Evolutionary conservation across 2,113 vertebrate species (phyloP).

Genomic region (Cnemophilus loriae): DNA sequence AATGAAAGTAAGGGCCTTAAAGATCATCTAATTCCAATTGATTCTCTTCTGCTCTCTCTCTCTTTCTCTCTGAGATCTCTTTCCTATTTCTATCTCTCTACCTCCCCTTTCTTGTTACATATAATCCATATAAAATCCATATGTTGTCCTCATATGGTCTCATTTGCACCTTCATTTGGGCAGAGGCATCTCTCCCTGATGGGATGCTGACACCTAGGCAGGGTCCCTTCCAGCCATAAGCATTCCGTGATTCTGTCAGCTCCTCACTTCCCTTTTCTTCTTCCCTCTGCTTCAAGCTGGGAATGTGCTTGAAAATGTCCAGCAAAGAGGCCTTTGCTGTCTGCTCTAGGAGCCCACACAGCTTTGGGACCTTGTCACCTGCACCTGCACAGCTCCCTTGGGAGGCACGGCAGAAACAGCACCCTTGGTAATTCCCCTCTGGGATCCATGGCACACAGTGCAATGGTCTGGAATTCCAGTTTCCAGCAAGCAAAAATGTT

Average conservation of each 20-base stretch:
- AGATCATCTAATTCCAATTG: not conserved
- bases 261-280: not conserved
- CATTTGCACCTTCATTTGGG: not conserved
- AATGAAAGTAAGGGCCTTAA: not conserved
- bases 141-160: not conserved
- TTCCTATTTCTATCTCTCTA: not conserved
- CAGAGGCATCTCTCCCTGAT: not conserved
- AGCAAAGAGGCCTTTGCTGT: not conserved
- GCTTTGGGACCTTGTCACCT: not conserved
- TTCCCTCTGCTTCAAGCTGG: not conserved
- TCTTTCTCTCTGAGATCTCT: not conserved
- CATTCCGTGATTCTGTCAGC: not conserved
- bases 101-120: too few relatives aligned
- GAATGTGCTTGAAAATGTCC: not conserved
- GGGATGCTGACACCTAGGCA: not conserved
- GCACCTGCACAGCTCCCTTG: not conserved
- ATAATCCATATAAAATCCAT: not conserved
- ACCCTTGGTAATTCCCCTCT: fast-evolving
- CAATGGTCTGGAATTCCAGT: not conserved
- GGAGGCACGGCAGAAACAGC: not conserved
- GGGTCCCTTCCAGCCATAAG: not conserved
- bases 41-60: not conserved
- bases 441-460: not conserved
- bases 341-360: not conserved
- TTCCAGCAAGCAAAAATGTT: not conserved